phyloP scores from a whole-genome alignment of 1,140 invertebrate species.

The Cyphomyrmex costatus region DNA sequence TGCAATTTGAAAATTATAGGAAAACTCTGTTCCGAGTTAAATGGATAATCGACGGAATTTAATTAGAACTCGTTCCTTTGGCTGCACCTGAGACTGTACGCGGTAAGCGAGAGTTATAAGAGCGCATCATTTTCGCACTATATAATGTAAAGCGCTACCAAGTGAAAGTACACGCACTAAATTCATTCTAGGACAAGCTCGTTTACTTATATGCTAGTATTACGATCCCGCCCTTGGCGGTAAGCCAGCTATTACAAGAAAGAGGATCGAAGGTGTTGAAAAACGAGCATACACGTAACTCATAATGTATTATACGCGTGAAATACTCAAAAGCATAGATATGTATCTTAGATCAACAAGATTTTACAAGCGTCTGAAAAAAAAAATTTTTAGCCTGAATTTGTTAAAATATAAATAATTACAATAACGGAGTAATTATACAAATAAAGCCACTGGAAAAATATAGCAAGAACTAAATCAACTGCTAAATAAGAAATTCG shows the following conservation, averaged over 20 bases:
- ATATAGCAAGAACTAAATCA: neutral
- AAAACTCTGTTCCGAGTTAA: neutral
- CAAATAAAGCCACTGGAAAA: neutral
- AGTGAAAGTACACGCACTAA: constrained; percentile 65
- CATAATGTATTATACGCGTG: neutral
- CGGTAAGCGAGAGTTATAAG: constrained; percentile 3
- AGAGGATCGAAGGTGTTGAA: constrained; percentile 66
- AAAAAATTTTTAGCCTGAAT: neutral
- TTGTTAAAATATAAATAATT: neutral
- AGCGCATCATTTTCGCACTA: constrained; percentile 35
- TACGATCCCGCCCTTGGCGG: constrained; percentile 53
- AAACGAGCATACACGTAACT: constrained; percentile 60
- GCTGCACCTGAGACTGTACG: neutral
- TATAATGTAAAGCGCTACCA: constrained; percentile 9
- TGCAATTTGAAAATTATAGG: neutral
- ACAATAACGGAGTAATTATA: neutral
- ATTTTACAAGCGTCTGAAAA: neutral
- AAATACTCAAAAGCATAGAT: neutral
- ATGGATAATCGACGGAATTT: neutral
- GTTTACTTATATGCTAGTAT: constrained; percentile 18
- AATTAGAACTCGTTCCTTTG: constrained; percentile 36
- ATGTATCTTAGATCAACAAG: neutral
- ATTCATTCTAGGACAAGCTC: constrained; percentile 27
- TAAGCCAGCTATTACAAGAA: constrained; percentile 67
- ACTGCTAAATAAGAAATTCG: neutral